A percentile compares a stretch with the other conserved stretches of the same genome.
These are phyloP conservation scores for Hyppa rectilinea DNA, from an alignment of 2,888 invertebrate genomes.

Conservation along the genomic window DNA sequence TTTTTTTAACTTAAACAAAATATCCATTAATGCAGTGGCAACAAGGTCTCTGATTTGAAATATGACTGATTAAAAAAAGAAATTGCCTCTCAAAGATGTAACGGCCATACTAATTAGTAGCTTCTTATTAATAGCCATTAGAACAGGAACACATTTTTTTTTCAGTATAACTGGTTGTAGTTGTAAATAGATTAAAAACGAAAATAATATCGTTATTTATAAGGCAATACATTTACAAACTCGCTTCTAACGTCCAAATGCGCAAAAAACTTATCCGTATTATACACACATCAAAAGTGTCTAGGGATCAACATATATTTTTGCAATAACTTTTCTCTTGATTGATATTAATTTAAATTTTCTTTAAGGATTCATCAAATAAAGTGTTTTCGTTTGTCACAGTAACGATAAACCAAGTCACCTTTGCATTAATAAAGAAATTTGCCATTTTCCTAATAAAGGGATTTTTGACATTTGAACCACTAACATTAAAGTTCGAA, in stretches of 20 bases:
- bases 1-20: not conserved
- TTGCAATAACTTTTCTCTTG: no score
- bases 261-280: conserved; percentile 67
- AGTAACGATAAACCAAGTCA: no score
- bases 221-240: conserved; percentile 57
- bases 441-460: no score
- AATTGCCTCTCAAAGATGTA: not conserved
- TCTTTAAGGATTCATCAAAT: no score
- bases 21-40: not conserved
- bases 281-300: no score
- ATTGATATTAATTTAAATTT: no score
- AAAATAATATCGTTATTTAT: conserved; percentile 50
- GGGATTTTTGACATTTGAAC: no score
- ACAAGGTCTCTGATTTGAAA: not conserved
- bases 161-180: conserved; percentile 5
- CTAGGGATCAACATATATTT: no score
- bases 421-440: no score
- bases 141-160: conserved; percentile 28
- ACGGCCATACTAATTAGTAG: not conserved
- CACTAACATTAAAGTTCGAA: no score
- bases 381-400: no score
- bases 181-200: conserved; percentile 33
- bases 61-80: not conserved
- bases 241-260: conserved; percentile 63
- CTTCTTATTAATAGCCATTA: conserved; percentile 1